Evolutionary conservation across 2,797 vertebrate genomes (phyloP), one percentile per base, ranked within the genome.

Genomic region (Dendrocincla tyrannina): DNA sequence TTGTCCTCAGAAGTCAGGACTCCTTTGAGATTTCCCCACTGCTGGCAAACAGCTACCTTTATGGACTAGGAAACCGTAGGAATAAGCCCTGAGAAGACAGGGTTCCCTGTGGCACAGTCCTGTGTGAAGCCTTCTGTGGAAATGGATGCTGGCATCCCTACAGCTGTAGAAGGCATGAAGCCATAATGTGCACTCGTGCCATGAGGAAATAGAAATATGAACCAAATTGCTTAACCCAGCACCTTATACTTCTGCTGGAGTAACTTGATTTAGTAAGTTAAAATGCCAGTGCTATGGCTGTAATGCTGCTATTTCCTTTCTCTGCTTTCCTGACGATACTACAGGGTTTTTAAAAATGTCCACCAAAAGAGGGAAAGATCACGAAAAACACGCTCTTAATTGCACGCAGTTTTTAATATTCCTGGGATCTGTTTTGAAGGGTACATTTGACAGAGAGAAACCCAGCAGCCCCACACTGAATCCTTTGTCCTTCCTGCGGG

Each of bases 401-500:
- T 86, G 91, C 94, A 7, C 0, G 4, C 53, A 47, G 89, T 66
- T 95, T 94, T 95, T 92, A 76, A 64, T 97, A 91, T 96, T 97
- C 97, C 95, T 98, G 35, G 89, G 95, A 86, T 91, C 74, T 62
- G 82, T 89, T 95, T 96, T 96, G 87, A 93, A 95, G 96, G 95
- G 93, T 91, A 42, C 93, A 85, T 96, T 93, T 92, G 97, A 96
- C 93, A 75, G 94, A 73, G 93, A 96, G 95, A 94, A 94, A 75
- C 37, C 53, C 95, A 91, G 97, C 96, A 96, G 88, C 95, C 92
- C 95, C 64, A 97, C 97, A 98, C 94, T 97, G 96, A 95, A 94
- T 92, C 96, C 97, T 98, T 98, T 98, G 97, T 98, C 97, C 97
- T 98, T 98, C 97, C 97, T 97, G 96, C 96, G 58, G 94, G 96